These are phyloP conservation scores for Meriones psammophilus DNA, from an alignment of 2,797 vertebrate genomes.

Conservation along the genomic window DNA sequence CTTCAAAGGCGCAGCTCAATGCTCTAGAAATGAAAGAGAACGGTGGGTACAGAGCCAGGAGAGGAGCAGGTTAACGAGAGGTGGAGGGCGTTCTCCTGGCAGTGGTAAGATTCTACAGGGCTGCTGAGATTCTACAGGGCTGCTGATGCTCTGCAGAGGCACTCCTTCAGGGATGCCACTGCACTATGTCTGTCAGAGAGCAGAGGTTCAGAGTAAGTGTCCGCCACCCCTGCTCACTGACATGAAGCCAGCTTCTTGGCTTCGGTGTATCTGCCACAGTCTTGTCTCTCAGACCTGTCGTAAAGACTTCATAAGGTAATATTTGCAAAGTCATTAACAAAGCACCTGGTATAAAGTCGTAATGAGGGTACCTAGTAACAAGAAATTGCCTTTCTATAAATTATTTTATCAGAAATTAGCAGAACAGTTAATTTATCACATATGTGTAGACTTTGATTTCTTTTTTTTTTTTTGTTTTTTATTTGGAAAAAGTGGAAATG, in stretches of 20 bases:
- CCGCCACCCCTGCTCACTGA: not conserved
- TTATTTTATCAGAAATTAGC: slow-evolving; percentile 11
- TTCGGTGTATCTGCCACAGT: not conserved
- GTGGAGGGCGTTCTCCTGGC: too few species aligned
- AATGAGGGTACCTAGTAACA: not conserved
- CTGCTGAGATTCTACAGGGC: not conserved
- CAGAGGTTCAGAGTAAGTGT: not conserved
- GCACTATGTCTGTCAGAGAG: not conserved
- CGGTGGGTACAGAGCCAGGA: not conserved
- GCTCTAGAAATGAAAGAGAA: not conserved
- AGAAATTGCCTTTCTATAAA: slow-evolving; percentile 32
- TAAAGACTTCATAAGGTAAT: not conserved
- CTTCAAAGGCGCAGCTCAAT: not conserved
- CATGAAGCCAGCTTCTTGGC: not conserved
- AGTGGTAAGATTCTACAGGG: fast-evolving
- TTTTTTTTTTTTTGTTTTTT: too few species aligned
- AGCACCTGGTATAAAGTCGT: not conserved
- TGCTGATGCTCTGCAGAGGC: not conserved
- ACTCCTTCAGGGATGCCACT: not conserved
- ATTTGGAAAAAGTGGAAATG: too few species aligned
- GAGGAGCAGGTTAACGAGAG: not conserved
- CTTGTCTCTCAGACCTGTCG: not conserved
- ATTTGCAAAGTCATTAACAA: not conserved
- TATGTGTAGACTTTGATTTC: not conserved
- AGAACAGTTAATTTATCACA: not conserved